Evolutionary conservation across 2,888 invertebrate genomes (phyloP).

Genomic region (Tipula unca): DNA sequence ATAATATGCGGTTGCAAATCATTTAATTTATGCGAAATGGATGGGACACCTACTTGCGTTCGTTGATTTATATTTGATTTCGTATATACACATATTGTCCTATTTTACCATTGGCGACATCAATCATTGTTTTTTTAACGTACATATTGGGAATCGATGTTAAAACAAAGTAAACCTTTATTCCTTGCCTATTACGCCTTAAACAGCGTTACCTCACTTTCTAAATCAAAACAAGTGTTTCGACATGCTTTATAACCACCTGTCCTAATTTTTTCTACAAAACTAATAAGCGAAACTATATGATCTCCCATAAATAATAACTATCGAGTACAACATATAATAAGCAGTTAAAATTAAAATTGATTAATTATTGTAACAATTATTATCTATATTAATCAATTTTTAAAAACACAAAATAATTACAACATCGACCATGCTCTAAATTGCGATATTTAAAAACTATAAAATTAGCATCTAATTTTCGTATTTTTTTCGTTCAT

Average conservation of each 20-base stretch:
- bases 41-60: neutral
- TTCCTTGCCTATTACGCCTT: too few species aligned
- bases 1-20: neutral
- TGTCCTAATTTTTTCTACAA: neutral
- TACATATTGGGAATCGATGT: too few species aligned
- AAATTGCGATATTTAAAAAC: neutral
- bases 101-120: neutral
- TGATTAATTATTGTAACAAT: neutral
- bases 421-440: neutral
- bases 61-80: neutral
- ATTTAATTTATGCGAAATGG: neutral
- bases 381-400: neutral
- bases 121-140: neutral
- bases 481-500: neutral
- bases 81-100: neutral
- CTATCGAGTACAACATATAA: too few species aligned
- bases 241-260: neutral
- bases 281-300: neutral
- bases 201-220: too few species aligned
- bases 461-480: neutral
- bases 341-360: neutral
- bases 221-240: neutral
- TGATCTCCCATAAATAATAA: neutral
- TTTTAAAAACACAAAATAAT: neutral
- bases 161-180: too few species aligned